These are phyloP conservation scores for Seira sanloemensis DNA, from an alignment of 2,888 invertebrate genomes.

Conservation along the genomic window DNA sequence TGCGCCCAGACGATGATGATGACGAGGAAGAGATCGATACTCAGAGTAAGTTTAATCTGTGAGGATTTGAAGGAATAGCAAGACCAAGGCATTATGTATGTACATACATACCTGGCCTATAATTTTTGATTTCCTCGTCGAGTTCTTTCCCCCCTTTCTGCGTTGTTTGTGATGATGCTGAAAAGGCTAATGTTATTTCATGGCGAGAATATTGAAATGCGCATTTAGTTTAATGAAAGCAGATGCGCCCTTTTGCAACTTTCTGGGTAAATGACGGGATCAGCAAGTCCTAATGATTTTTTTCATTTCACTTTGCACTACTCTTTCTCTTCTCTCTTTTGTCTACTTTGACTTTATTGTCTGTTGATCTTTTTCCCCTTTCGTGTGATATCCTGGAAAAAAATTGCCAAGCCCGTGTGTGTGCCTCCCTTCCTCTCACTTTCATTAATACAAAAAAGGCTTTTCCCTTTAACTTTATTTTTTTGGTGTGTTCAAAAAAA, in stretches of 20 bases:
- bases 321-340: not conserved
- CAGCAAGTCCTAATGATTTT: too few species aligned
- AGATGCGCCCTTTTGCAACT: not conserved
- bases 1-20: constrained; percentile 75
- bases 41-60: constrained; percentile 79
- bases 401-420: too few species aligned
- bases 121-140: not conserved
- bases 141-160: not conserved
- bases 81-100: too few species aligned
- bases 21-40: constrained; percentile 77
- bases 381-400: too few species aligned
- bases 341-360: not conserved
- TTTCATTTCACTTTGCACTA: not conserved
- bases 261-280: too few species aligned
- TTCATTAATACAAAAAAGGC: not conserved
- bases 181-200: not conserved
- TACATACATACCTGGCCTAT: not conserved
- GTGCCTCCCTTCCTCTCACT: too few species aligned
- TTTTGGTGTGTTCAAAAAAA: too few species aligned
- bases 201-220: not conserved
- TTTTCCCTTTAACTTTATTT: not conserved
- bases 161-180: not conserved
- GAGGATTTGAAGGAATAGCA: not conserved
- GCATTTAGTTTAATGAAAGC: not conserved
- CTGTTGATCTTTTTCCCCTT: not conserved